Evolutionary conservation across 1,140 invertebrate genomes (phyloP).

Genomic region (Orius laevigatus): DNA sequence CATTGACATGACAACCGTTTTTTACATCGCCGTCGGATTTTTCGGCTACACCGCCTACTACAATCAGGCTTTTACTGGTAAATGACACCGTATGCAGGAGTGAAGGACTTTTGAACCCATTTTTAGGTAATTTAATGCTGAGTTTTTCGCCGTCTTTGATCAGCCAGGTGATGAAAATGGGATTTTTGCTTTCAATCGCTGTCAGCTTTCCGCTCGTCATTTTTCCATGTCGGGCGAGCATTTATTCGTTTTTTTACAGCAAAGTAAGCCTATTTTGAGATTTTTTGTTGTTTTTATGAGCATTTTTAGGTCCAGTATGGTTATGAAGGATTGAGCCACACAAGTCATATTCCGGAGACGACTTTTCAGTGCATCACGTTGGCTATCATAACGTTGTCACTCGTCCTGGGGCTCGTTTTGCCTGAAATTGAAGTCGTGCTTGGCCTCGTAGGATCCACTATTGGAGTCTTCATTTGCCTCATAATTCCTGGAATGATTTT

Average conservation of each 20-base stretch:
- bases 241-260: slow-evolving; percentile 80
- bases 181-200: slow-evolving; percentile 85
- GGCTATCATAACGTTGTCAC: slow-evolving; percentile 52
- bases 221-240: slow-evolving; percentile 85
- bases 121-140: slow-evolving; percentile 76
- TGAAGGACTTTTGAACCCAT: no score
- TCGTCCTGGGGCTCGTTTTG: slow-evolving; percentile 58
- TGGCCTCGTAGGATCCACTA: slow-evolving; percentile 82
- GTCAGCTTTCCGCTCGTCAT: slow-evolving; percentile 93
- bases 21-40: slow-evolving; percentile 74
- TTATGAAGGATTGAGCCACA: slow-evolving; percentile 9
- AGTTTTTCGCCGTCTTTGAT: slow-evolving; percentile 61
- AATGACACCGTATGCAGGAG: slow-evolving; percentile 16
- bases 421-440: slow-evolving; percentile 86
- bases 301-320: background rate
- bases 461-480: slow-evolving; percentile 84
- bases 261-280: slow-evolving; percentile 36
- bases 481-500: slow-evolving; percentile 75
- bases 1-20: slow-evolving; percentile 78
- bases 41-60: slow-evolving; percentile 92
- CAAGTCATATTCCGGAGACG: slow-evolving; percentile 54
- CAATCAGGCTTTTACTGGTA: slow-evolving; percentile 52
- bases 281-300: background rate
- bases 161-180: slow-evolving; percentile 78
- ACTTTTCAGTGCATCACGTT: slow-evolving; percentile 67